phyloP scores from a whole-genome alignment of 2,888 invertebrate genomes.

The Liposcelis brunnea region DNA sequence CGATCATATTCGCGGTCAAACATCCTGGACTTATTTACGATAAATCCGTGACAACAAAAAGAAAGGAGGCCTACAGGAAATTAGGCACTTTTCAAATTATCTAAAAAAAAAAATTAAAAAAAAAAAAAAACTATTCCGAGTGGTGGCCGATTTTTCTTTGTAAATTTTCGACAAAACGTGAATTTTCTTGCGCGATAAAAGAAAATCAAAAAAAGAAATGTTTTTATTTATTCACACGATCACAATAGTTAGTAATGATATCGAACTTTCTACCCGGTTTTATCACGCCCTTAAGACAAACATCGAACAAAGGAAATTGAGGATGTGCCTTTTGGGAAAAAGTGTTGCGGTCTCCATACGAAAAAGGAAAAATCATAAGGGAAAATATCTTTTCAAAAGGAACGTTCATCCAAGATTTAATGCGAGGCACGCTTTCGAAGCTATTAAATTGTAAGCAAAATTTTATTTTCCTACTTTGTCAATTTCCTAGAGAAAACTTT shows the following conservation, averaged over 20 bases:
- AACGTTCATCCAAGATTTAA: slow-evolving; percentile 15
- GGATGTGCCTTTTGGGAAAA: slow-evolving; percentile 16
- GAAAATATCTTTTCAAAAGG: slow-evolving; percentile 9
- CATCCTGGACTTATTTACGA: slow-evolving; percentile 1
- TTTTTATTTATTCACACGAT: slow-evolving; percentile 28
- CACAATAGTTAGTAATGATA: slow-evolving; percentile 28
- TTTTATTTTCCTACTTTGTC: slow-evolving; percentile 10
- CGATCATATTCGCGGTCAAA: background rate
- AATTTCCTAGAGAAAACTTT: too few species aligned
- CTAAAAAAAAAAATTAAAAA: background rate
- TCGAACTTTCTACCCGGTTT: slow-evolving; percentile 28
- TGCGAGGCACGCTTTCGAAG: slow-evolving; percentile 25
- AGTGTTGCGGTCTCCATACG: slow-evolving; percentile 16
- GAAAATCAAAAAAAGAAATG: too few species aligned
- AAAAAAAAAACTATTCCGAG: too few species aligned
- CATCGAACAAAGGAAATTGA: slow-evolving; percentile 11
- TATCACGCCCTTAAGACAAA: slow-evolving; percentile 24
- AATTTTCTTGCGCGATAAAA: too few species aligned
- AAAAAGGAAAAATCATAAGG: slow-evolving; percentile 20
- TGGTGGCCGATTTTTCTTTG: too few species aligned
- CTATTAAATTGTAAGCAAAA: slow-evolving; percentile 27
- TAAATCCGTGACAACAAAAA: slow-evolving; percentile 7
- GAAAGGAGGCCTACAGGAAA: too few species aligned
- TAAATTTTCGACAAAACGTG: too few species aligned
- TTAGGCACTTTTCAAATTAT: too few species aligned